phyloP scores from a whole-genome alignment of 1,140 invertebrate genomes.

The Varroa destructor region DNA sequence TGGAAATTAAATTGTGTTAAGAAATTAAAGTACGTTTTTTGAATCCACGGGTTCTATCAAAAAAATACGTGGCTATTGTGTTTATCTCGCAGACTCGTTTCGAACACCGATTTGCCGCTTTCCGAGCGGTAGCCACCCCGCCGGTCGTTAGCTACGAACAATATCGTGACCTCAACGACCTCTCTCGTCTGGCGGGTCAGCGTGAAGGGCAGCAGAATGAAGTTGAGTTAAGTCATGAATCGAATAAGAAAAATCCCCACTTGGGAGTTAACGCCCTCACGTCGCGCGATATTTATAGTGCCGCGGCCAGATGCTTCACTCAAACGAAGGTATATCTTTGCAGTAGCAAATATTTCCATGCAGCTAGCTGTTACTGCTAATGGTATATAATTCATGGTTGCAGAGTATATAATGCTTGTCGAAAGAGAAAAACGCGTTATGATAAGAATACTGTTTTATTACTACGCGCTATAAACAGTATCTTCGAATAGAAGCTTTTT shows the following conservation, averaged over 20 bases:
- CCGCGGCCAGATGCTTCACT: conserved; percentile 77
- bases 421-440: neutral
- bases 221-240: too few relatives aligned
- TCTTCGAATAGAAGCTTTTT: too few relatives aligned
- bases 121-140: conserved; percentile 68
- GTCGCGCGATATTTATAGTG: conserved; percentile 52
- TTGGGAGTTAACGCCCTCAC: conserved; percentile 35
- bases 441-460: too few relatives aligned
- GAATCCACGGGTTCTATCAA: neutral
- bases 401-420: neutral
- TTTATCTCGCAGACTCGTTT: conserved; percentile 51
- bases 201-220: too few relatives aligned
- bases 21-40: neutral
- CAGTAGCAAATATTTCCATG: neutral
- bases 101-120: conserved; percentile 79
- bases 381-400: neutral
- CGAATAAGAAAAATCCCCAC: too few relatives aligned
- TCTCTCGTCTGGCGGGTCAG: conserved; percentile 41
- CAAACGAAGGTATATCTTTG: conserved; percentile 53
- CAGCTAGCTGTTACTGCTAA: neutral
- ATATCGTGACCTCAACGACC: conserved; percentile 57
- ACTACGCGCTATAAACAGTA: too few relatives aligned
- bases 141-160: conserved; percentile 75
- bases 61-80: neutral
- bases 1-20: neutral